Evolutionary conservation across 2,113 vertebrate species (phyloP).

Genomic region (Nerophis ophidion): DNA sequence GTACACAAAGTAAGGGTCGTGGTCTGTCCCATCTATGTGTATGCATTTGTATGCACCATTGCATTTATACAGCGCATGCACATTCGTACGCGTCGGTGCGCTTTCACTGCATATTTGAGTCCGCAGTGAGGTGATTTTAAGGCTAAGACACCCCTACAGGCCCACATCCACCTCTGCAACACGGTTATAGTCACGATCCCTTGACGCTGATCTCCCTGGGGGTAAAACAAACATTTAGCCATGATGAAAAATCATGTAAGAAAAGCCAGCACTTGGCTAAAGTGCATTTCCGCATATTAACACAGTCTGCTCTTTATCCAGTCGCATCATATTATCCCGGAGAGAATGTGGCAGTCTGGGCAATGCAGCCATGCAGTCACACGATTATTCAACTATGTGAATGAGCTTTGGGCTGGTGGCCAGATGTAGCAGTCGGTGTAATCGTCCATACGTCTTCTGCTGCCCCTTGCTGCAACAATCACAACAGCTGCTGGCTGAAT

Average conservation of each 20-base stretch:
- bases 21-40: neutral
- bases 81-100: slow-evolving; percentile 12
- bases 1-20: neutral
- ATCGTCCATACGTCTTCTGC: slow-evolving; percentile 42
- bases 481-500: slow-evolving; percentile 17
- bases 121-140: slow-evolving; percentile 36
- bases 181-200: slow-evolving; percentile 33
- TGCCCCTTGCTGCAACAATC: slow-evolving; percentile 21
- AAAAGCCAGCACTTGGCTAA: slow-evolving; percentile 43
- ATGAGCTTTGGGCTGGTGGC: slow-evolving; percentile 50
- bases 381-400: slow-evolving; percentile 49
- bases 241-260: slow-evolving; percentile 57
- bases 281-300: slow-evolving; percentile 53
- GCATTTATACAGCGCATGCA: slow-evolving; percentile 10
- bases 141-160: slow-evolving; percentile 41
- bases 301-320: slow-evolving; percentile 52
- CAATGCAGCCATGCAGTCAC: slow-evolving; percentile 45
- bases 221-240: slow-evolving; percentile 54
- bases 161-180: slow-evolving; percentile 30
- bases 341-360: slow-evolving; percentile 40
- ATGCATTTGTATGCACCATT: slow-evolving; percentile 23
- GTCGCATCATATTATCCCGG: slow-evolving; percentile 61
- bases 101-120: slow-evolving; percentile 25
- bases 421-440: slow-evolving; percentile 49
- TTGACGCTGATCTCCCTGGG: slow-evolving; percentile 31